Evolutionary conservation across 1,140 invertebrate genomes (phyloP), one percentile per base, ranked within the genome.

Genomic region (Plodia interpunctella): DNA sequence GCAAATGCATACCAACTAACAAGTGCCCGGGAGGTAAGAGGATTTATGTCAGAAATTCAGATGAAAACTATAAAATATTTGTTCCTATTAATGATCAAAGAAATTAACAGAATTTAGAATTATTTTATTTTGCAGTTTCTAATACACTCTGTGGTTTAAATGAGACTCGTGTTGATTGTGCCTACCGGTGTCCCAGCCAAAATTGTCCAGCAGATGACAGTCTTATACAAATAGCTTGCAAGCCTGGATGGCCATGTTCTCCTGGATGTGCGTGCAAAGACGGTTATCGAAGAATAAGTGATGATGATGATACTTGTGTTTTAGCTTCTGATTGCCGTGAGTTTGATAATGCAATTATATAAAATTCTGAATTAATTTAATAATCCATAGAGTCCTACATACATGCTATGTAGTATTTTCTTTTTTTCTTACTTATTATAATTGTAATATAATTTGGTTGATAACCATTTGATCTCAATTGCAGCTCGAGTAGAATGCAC

Each of bases 401-500:
- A n/a, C n/a, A n/a, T n/a, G n/a, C 28, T 28, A 9, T 5, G 28
- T 5, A 28, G 28, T 9, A 28, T 3, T 28, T 28, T 9, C 9
- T 28, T 28, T 28, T 28, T 28, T 38, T 5, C 2, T 8, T 8
- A 38, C 2, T 3, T 17, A 1, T 18, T 35, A 5, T n/a, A 32
- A 32, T 38, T 18, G 8, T 17, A 18, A 18, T 38, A 35, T 5
- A 17, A 19, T 44, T 44, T 44, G 8, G 51, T 51, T 52, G 19
- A 11, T 8, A 11, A 11, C 2, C 5, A 38, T 38, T 11, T 8
- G 11, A 38, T 38, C 11, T 38, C 5, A 8, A 13, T 58, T 62
- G 19, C 44, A 72, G 69, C 69, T 15, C 66, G 56, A 18, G 59
- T 72, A 21, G 35, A 62, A n/a, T 72, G 69, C 38, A 72, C 66